phyloP scores from a whole-genome alignment of 2,888 invertebrate species.

The Lochmaea capreae region DNA sequence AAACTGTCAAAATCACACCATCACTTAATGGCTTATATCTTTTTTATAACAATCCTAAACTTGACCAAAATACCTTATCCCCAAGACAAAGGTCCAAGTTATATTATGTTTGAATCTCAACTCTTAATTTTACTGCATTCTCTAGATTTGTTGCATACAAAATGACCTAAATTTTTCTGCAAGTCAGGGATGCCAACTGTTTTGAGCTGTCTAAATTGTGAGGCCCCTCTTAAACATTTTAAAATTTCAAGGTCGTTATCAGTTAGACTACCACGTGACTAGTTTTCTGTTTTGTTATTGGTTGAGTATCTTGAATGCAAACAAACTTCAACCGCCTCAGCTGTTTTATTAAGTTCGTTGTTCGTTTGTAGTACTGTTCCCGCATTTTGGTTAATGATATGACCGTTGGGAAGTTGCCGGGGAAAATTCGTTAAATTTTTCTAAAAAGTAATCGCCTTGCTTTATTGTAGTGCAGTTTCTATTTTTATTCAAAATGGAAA shows the following conservation, averaged over 20 bases:
- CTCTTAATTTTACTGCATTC: no score
- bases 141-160: no score
- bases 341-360: slow-evolving; percentile 27
- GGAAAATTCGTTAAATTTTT: slow-evolving; percentile 19
- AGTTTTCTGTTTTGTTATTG: slow-evolving; percentile 3
- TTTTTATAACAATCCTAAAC: no score
- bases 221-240: no score
- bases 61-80: no score
- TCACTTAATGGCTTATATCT: no score
- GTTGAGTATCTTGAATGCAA: slow-evolving; percentile 8
- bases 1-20: no score
- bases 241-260: slow-evolving; percentile 10
- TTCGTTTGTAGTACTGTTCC: slow-evolving; percentile 18
- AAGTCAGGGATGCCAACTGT: no score
- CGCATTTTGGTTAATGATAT: slow-evolving; percentile 22
- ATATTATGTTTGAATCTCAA: no score
- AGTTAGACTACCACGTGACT: neutral
- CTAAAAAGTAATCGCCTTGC: neutral
- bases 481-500: slow-evolving; percentile 70
- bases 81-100: no score
- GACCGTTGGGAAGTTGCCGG: slow-evolving; percentile 37
- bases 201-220: no score
- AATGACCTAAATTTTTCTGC: no score
- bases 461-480: slow-evolving; percentile 4
- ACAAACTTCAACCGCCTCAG: slow-evolving; percentile 45